A percentile compares a stretch with the other conserved stretches of the same genome.
phyloP scores from a whole-genome alignment of 2,888 invertebrate genomes.

The Melinopterus prodromus region DNA sequence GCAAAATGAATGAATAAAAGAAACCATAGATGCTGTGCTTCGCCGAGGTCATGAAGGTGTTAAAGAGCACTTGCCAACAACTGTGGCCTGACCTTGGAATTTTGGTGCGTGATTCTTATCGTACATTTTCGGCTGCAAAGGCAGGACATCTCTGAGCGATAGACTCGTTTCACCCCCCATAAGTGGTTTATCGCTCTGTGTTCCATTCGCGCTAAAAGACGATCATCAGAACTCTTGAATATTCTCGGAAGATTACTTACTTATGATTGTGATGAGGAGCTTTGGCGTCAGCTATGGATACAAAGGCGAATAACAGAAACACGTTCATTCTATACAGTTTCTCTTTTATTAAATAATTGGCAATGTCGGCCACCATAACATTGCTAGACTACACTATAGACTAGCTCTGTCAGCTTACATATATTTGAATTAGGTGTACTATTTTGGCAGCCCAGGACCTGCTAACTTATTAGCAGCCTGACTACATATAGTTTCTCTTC shows the following conservation, averaged over 20 bases:
- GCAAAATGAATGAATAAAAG: constrained; percentile 43
- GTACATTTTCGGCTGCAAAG: constrained; percentile 84
- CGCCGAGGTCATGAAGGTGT: neutral
- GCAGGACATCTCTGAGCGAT: constrained; percentile 85
- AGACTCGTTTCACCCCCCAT: constrained; percentile 68
- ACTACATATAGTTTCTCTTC: too few relatives aligned
- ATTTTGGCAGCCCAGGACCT: too few relatives aligned
- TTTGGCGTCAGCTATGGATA: constrained; percentile 9
- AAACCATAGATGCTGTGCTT: neutral
- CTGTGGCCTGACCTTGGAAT: constrained; percentile 83
- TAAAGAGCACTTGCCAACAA: constrained; percentile 74
- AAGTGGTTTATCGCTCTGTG: constrained; percentile 45
- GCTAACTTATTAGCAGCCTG: too few relatives aligned
- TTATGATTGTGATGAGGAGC: constrained; percentile 28
- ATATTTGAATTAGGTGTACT: constrained; percentile 53
- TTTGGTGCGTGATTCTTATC: constrained; percentile 92
- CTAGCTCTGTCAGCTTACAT: constrained; percentile 51
- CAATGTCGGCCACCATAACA: constrained; percentile 31
- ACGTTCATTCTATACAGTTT: constrained; percentile 24
- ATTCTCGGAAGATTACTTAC: constrained; percentile 22
- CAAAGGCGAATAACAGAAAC: constrained; percentile 24
- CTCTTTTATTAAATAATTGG: constrained; percentile 12
- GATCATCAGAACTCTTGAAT: too few relatives aligned
- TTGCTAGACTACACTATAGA: constrained; percentile 50
- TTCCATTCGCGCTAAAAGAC: constrained; percentile 47